Conservation (phyloP, 2,113 vertebrate genomes). For the Oenanthe melanoleuca region DNA sequence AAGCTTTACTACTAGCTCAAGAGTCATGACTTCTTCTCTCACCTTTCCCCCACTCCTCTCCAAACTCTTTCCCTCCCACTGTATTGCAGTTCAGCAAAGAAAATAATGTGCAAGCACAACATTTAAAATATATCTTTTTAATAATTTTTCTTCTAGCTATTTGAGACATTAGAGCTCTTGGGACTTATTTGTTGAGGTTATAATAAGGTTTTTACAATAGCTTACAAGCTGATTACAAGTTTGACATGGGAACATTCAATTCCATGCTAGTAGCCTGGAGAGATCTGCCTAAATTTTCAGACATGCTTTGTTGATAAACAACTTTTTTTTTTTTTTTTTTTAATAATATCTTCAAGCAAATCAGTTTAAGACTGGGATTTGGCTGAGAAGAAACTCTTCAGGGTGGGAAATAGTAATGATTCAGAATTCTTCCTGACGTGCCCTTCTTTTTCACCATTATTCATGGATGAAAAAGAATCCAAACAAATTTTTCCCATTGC, state of each 20-base stretch:
- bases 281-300: not conserved
- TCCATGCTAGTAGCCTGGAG: not conserved
- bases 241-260: slow-evolving; percentile 12
- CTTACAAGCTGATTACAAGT: not conserved
- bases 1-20: not conserved
- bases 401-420: not conserved
- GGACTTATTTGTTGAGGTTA: not conserved
- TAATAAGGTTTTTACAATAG: not conserved
- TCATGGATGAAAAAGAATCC: not conserved
- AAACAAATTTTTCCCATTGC: not conserved
- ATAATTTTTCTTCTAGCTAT: not conserved
- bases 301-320: not conserved
- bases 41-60: not conserved
- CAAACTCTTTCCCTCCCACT: not conserved
- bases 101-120: not conserved
- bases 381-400: not conserved
- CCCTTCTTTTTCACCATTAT: not conserved
- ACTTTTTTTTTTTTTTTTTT: not conserved
- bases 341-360: not conserved
- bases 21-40: not conserved
- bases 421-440: not conserved
- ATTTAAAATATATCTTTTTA: not conserved
- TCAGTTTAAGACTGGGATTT: not conserved
- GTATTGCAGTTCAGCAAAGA: not conserved
- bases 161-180: not conserved